phyloP scores from a whole-genome alignment of 2,797 vertebrate species.

The Notamacropus eugenii region DNA sequence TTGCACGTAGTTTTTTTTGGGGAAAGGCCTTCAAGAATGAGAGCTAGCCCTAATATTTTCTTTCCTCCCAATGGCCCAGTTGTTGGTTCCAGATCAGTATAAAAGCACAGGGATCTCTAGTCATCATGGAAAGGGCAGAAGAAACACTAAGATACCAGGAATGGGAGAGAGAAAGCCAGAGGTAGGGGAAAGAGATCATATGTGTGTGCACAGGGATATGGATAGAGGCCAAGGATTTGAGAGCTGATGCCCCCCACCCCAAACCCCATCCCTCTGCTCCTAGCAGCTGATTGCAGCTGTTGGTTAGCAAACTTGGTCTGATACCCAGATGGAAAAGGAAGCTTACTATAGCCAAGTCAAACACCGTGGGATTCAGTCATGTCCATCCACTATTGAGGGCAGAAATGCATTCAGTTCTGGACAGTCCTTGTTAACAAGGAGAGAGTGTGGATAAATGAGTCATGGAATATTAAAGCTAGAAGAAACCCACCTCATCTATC shows the following conservation, averaged over 20 bases:
- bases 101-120: not conserved
- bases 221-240: conserved; percentile 25
- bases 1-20: not conserved
- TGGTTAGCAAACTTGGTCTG: conserved; percentile 40
- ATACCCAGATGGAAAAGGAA: conserved; percentile 65
- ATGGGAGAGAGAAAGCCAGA: not conserved
- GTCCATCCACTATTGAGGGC: conserved; percentile 18
- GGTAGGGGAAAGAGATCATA: not conserved
- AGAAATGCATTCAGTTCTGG: conserved; percentile 25
- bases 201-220: not conserved
- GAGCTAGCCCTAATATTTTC: not conserved
- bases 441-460: not conserved
- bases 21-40: not conserved
- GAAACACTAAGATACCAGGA: not conserved
- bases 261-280: conserved; percentile 21
- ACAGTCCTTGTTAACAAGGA: not conserved
- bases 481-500: not conserved
- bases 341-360: conserved; percentile 54
- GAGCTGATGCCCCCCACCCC: conserved; percentile 24
- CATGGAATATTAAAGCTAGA: not conserved
- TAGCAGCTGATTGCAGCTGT: conserved; percentile 80
- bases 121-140: not conserved
- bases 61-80: not conserved
- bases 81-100: not conserved
- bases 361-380: conserved; percentile 25